Conservation (phyloP, 53 echinoderm and acorn worm genomes). For the Stichopus horrens region DNA sequence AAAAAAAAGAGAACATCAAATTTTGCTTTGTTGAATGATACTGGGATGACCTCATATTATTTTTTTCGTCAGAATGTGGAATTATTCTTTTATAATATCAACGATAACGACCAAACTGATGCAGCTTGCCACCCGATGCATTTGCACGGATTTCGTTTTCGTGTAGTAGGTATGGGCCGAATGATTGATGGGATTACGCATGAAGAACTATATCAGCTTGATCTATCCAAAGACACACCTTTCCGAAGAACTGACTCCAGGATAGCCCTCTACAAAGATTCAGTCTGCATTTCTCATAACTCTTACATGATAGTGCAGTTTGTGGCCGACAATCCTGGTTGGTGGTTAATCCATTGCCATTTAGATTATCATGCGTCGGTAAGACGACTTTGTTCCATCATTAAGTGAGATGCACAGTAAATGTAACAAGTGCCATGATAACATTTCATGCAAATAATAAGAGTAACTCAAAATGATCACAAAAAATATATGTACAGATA, state of each 20-base stretch:
- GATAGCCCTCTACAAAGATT: slow-evolving; percentile 47
- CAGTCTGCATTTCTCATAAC: slow-evolving; percentile 56
- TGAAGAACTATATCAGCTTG: slow-evolving; percentile 52
- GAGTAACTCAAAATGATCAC: too few species aligned
- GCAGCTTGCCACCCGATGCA: slow-evolving; percentile 78
- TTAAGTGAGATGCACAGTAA: too few species aligned
- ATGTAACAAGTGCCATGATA: too few species aligned
- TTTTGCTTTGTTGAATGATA: too few species aligned
- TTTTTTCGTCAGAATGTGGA: not conserved
- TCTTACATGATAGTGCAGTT: slow-evolving; percentile 70
- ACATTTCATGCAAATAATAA: too few species aligned
- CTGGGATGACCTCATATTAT: not conserved
- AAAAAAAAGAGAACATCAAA: too few species aligned
- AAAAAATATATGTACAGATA: too few species aligned
- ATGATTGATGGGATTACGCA: slow-evolving; percentile 51
- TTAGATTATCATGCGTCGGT: slow-evolving; percentile 67
- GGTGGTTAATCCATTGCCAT: slow-evolving; percentile 78
- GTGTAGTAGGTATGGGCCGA: slow-evolving; percentile 63
- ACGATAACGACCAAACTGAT: not conserved
- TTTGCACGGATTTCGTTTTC: slow-evolving; percentile 73
- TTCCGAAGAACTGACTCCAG: not conserved
- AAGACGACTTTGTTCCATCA: slow-evolving; percentile 1
- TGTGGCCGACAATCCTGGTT: slow-evolving; percentile 69
- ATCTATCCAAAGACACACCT: not conserved
- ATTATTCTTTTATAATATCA: slow-evolving; percentile 6